These are phyloP conservation scores for Griposia aprilina DNA, from an alignment of 2,888 invertebrate species.

Conservation along the genomic window DNA sequence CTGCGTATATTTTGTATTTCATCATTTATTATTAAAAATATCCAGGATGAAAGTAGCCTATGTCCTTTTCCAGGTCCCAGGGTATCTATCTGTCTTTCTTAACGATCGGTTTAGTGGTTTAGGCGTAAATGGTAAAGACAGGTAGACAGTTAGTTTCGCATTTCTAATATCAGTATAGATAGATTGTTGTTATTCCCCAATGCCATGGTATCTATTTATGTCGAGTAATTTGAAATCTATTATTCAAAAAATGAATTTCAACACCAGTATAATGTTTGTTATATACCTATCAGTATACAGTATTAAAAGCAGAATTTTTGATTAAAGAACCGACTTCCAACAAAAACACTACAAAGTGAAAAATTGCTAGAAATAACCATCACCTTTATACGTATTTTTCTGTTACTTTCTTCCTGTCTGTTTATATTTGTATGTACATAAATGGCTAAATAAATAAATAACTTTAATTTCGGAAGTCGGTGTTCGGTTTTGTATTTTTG, in stretches of 20 bases:
- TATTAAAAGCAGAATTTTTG: background rate
- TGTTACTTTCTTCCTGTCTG: too few relatives aligned
- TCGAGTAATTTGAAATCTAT: background rate
- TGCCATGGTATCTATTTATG: background rate
- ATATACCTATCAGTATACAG: background rate
- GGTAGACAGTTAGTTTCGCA: background rate
- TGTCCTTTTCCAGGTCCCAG: too few relatives aligned
- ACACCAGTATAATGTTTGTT: background rate
- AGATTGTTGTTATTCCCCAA: background rate
- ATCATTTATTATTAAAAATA: too few relatives aligned
- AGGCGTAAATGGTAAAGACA: background rate
- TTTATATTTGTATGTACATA: too few relatives aligned
- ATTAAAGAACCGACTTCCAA: too few relatives aligned
- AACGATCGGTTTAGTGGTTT: background rate
- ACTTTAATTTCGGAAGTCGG: too few relatives aligned
- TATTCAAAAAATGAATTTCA: background rate
- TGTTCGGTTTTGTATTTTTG: too few relatives aligned
- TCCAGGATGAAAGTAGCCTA: too few relatives aligned
- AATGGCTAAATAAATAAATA: too few relatives aligned
- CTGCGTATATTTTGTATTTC: background rate
- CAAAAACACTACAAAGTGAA: too few relatives aligned
- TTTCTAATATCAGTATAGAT: background rate
- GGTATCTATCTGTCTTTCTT: background rate
- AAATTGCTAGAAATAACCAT: too few relatives aligned
- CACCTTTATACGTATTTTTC: too few relatives aligned